A percentile compares a stretch with the other conserved stretches of the same genome.
These are phyloP conservation scores for Eilema griseolum DNA, from an alignment of 2,888 invertebrate species.

Conservation along the genomic window DNA sequence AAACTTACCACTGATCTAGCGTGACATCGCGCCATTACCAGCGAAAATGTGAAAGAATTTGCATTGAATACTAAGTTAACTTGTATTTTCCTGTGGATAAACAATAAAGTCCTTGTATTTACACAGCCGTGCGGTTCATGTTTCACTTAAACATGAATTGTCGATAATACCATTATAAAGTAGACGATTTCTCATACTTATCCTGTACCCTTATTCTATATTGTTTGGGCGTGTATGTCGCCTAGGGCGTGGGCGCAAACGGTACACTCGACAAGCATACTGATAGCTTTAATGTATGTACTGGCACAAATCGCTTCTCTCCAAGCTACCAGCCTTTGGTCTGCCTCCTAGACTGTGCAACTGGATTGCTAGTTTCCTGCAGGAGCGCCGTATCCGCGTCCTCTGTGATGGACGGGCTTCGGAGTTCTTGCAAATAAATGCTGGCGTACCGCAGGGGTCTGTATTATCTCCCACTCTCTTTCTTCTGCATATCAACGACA, in stretches of 20 bases:
- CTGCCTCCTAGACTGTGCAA: too few species aligned
- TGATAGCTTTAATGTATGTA: constrained; percentile 15
- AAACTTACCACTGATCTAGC: constrained; percentile 14
- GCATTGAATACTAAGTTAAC: constrained; percentile 40
- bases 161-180: neutral
- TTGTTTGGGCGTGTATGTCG: constrained; percentile 4
- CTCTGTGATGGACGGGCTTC: too few species aligned
- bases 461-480: too few species aligned
- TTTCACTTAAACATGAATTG: constrained; percentile 5
- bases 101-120: constrained; percentile 9
- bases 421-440: too few species aligned
- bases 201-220: constrained; percentile 2
- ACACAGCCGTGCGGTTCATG: constrained; percentile 13
- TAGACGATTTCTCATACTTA: neutral
- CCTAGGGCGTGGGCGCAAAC: neutral
- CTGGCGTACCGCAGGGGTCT: too few species aligned
- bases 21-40: constrained; percentile 26
- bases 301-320: too few species aligned
- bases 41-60: constrained; percentile 30
- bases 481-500: too few species aligned
- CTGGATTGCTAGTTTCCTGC: too few species aligned
- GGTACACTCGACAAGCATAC: constrained; percentile 8
- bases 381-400: too few species aligned
- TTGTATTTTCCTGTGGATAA: constrained; percentile 30
- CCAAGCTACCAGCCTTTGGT: too few species aligned